A percentile compares a stretch with the other conserved stretches of the same genome.
Evolutionary conservation across 2,113 vertebrate genomes (phyloP).

Genomic region (Donacobius atricapilla): DNA sequence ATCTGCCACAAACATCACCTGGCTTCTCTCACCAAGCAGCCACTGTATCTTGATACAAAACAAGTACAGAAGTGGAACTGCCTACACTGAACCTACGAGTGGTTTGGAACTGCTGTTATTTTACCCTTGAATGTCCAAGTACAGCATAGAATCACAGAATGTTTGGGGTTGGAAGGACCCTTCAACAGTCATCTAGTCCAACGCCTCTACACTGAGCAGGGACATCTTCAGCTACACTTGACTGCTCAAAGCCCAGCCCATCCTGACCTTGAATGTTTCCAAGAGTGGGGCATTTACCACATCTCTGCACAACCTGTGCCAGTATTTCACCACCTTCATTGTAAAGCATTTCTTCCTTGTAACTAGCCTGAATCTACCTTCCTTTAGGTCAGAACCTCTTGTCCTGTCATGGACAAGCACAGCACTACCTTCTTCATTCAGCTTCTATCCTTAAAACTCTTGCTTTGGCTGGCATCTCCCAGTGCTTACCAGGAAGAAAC

Average conservation of each 20-base stretch:
- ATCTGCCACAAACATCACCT: neutral
- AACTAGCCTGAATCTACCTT: neutral
- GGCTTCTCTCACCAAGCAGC: neutral
- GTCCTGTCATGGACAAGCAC: neutral
- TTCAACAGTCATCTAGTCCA: neutral
- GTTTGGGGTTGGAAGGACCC: neutral
- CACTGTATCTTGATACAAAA: neutral
- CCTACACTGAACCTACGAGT: neutral
- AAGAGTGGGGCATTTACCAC: neutral
- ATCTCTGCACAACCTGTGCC: neutral
- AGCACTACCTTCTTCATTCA: neutral
- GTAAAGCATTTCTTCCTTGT: neutral
- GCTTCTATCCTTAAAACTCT: neutral
- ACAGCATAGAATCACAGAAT: neutral
- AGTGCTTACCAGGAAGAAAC: slow-evolving; percentile 76
- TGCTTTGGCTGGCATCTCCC: neutral
- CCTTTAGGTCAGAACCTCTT: neutral
- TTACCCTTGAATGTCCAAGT: neutral
- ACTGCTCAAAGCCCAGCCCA: neutral
- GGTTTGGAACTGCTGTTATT: neutral
- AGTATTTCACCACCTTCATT: neutral
- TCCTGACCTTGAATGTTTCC: neutral
- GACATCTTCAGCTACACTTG: neutral
- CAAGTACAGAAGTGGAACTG: neutral
- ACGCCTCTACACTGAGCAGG: neutral